A percentile compares a stretch with the other conserved stretches of the same genome.
Evolutionary conservation across 2,888 invertebrate species (phyloP).

Genomic region (Philonicus albiceps): DNA sequence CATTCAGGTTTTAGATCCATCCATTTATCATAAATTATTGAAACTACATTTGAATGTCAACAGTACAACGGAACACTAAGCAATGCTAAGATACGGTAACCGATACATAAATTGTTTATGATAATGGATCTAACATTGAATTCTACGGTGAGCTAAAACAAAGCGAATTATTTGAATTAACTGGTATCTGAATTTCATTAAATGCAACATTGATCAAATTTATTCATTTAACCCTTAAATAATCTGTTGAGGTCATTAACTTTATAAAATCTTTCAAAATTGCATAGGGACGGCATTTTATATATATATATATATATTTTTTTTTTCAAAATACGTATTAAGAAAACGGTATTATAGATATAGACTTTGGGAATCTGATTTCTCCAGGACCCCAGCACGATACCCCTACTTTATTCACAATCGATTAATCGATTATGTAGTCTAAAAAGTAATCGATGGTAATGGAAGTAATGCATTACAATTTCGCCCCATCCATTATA

Average conservation of each 20-base stretch:
- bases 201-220: background rate
- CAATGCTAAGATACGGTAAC: background rate
- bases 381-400: too few relatives aligned
- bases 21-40: background rate
- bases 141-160: background rate
- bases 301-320: too few relatives aligned
- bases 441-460: too few relatives aligned
- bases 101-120: background rate
- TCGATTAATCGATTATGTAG: too few relatives aligned
- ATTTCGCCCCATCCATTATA: too few relatives aligned
- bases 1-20: background rate
- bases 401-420: too few relatives aligned
- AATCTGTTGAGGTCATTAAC: background rate
- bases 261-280: background rate
- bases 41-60: background rate
- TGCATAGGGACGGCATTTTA: background rate
- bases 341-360: too few relatives aligned
- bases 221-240: background rate
- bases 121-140: background rate
- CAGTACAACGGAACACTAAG: background rate
- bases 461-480: too few relatives aligned
- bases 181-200: background rate
- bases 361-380: too few relatives aligned
- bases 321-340: too few relatives aligned
- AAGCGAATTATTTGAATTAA: background rate